Evolutionary conservation across 2,797 vertebrate genomes (phyloP), one percentile per base, ranked within the genome.

Genomic region (Mus caroli): DNA sequence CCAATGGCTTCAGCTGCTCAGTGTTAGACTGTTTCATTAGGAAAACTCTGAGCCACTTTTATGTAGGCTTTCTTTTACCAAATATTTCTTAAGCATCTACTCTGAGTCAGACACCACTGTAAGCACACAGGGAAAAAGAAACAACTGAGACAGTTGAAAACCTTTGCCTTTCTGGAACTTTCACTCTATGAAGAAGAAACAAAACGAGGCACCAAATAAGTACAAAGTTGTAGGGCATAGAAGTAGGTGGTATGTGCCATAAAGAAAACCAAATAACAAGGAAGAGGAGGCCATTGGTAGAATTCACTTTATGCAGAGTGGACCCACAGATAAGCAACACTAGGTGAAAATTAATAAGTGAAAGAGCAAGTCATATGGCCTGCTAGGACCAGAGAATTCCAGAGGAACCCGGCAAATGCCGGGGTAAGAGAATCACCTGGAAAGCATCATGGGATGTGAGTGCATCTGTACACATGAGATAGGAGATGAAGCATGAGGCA

Each of bases 241-340:
- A 34, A 86, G 40, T 73, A 85, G 34, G 62, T 43, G 3, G 40
- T 14, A 19, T 20, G 10, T 54, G 9, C 40, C 3, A 0, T 12
- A 3, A 67, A 96, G 58, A 24, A 91, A 90, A 76, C 52, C 58
- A 40, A 90, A 90, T 13, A 40, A 77, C 50, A 85, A 67, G 4
- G 19, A 69, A 43, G 26, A 73, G n/a, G 89, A 82, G 31, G 28
- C 26, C 13, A 1, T 22, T 13, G 6, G n/a, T 28, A 43, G 50
- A 34, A 34, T 43, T 40, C 5, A 1, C 34, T 78, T 69, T 19
- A 40, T 86, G 58, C 3, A 86, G n/a, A 0, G 0, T 31, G 34
- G 12, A 14, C 13, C 50, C 15, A 19, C 1, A 3, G 24, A 83
- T 43, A 88, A 83, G 64, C 13, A 54, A 26, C 22, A 14, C 37